Conservation (phyloP, 1,140 invertebrate genomes). For the Galleria mellonella region DNA sequence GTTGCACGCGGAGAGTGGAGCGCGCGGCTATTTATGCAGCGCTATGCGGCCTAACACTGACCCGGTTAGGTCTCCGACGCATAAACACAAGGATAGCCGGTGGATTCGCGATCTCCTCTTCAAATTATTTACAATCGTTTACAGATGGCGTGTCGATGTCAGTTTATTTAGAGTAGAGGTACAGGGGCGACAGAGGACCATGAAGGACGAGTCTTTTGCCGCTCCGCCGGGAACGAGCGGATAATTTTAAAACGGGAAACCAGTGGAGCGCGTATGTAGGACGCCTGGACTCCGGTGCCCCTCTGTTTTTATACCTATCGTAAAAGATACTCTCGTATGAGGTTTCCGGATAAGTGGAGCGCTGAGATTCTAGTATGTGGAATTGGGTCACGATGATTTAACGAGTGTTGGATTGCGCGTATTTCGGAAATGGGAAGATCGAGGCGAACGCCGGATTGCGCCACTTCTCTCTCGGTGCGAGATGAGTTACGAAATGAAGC, state of each 20-base stretch:
- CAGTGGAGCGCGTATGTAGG: constrained; percentile 59
- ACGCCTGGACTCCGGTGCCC: constrained; percentile 41
- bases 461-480: constrained; percentile 17
- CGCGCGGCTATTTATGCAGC: constrained; percentile 56
- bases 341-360: constrained; percentile 58
- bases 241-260: constrained; percentile 65
- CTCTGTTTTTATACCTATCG: constrained; percentile 46
- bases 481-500: constrained; percentile 31
- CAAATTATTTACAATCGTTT: constrained; percentile 18
- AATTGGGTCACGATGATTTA: constrained; percentile 45
- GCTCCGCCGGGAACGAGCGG: constrained; percentile 48
- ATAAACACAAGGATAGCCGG: constrained; percentile 59
- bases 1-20: constrained; percentile 15
- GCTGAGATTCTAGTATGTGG: constrained; percentile 27
- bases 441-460: constrained; percentile 14
- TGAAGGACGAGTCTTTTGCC: constrained; percentile 55
- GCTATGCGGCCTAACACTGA: constrained; percentile 70
- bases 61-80: constrained; percentile 53
- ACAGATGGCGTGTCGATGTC: constrained; percentile 11
- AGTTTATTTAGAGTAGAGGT: constrained; percentile 41
- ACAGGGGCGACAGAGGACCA: constrained; percentile 39
- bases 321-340: constrained; percentile 32
- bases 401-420: constrained; percentile 8
- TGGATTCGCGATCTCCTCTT: constrained; percentile 15
- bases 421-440: constrained; percentile 55